Evolutionary conservation across 2,797 vertebrate species (phyloP), one percentile per base, ranked within the genome.

Genomic region (Sebastes elongatus): DNA sequence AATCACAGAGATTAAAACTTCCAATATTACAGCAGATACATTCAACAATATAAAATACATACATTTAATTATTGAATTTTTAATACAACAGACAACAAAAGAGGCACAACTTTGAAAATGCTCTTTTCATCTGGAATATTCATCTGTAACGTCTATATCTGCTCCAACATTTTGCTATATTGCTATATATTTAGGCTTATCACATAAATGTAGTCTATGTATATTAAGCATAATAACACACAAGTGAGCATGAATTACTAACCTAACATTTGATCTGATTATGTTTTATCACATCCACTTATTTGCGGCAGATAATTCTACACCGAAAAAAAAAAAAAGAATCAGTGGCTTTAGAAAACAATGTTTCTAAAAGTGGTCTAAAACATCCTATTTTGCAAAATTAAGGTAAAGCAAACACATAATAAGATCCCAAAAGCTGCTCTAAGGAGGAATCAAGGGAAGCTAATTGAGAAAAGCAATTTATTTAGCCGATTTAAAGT

Each of bases 401-500:
- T 81, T 69, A 75, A 69, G 59, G 77, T 84, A 86, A 86, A 82
- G 56, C 38, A 89, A 89, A 87, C 80, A 88, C 71, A 77, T 77
- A 86, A 72, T 72, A 71, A 46, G 28, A 85, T 78, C 56, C 74
- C 28, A n/a, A 85, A 88, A 86, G 75, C 70, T 35, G 74, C 59
- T 78, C 76, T 67, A 74, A 85, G 66, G 83, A 86, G 74, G 82
- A 89, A 89, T 86, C 84, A 84, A 87, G 82, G 66, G 69, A 88
- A 82, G 74, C 81, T 92, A 93, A 95, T 91, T 94, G 88, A 90
- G 93, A 95, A 95, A 96, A 95, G 89, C 92, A 91, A 95, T 96
- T 95, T 94, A 95, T 96, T 94, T 93, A 90, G 89, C 82, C 81
- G 88, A 94, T 95, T 94, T 95, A 95, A 95, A 95, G 94, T 95